A percentile compares a stretch with the other conserved stretches of the same genome.
phyloP scores from a whole-genome alignment of 2,797 vertebrate species.

The Monodelphis domestica region DNA sequence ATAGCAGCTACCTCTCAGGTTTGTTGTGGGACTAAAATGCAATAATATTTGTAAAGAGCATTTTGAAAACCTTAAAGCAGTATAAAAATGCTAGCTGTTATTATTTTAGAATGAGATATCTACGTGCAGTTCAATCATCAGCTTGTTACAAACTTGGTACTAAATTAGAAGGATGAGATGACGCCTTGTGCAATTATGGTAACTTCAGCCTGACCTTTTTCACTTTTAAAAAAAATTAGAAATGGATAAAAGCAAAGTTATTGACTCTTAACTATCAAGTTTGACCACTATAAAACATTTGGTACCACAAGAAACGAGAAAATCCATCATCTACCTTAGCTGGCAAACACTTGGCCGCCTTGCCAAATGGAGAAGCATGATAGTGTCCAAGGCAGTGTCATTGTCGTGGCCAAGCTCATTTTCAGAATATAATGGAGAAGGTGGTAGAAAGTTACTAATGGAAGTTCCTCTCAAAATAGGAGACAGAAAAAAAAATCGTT shows the following conservation, averaged over 20 bases:
- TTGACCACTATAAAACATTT: not conserved
- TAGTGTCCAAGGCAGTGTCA: not conserved
- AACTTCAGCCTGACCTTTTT: not conserved
- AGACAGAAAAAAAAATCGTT: not conserved
- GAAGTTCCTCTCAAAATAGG: not conserved
- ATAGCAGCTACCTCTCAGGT: not conserved
- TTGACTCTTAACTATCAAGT: not conserved
- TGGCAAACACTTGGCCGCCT: not conserved
- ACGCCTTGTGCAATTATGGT: not conserved
- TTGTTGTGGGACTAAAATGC: not conserved
- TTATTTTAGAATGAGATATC: not conserved
- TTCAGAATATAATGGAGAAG: not conserved
- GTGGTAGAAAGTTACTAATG: not conserved
- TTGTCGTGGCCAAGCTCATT: not conserved
- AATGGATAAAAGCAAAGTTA: not conserved
- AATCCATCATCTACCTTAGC: not conserved
- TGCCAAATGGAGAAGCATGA: not conserved
- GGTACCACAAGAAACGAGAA: not conserved
- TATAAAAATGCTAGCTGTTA: not conserved
- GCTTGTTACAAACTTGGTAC: not conserved
- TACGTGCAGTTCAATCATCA: not conserved
- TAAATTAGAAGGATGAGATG: not conserved
- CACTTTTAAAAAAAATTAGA: not conserved
- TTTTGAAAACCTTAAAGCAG: not conserved
- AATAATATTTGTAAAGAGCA: not conserved